These are phyloP conservation scores for Megathymus violae DNA, from an alignment of 1,140 invertebrate species.

Conservation along the genomic window DNA sequence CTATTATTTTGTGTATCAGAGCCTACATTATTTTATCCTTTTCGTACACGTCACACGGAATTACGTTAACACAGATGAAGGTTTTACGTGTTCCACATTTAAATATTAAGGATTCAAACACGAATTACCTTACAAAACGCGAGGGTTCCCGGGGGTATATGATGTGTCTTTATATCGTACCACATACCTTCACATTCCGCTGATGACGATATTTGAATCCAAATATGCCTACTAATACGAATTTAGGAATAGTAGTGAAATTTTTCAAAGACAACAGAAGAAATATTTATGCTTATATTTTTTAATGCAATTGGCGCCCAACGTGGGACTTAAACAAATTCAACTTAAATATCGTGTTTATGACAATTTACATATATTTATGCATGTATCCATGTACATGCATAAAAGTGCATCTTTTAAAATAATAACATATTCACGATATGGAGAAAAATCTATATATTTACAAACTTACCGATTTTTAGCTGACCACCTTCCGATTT, in stretches of 20 bases:
- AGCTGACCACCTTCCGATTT: background rate
- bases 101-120: constrained; percentile 42
- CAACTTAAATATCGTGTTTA: background rate
- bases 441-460: too few relatives aligned
- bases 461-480: constrained; percentile 17
- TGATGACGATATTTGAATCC: constrained; percentile 28
- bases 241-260: constrained; percentile 5
- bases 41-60: too few relatives aligned
- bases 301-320: constrained; percentile 50
- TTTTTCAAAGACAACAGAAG: background rate
- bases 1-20: too few relatives aligned
- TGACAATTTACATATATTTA: too few relatives aligned
- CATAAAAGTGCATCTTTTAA: too few relatives aligned
- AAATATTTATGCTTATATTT: too few relatives aligned
- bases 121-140: constrained; percentile 42
- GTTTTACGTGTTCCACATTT: constrained; percentile 44
- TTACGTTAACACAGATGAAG: constrained; percentile 29
- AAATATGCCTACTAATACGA: constrained; percentile 26
- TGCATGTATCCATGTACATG: too few relatives aligned
- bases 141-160: constrained; percentile 37
- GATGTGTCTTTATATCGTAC: constrained; percentile 17
- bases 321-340: constrained; percentile 21
- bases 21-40: too few relatives aligned
- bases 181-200: constrained; percentile 29
- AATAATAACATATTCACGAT: too few relatives aligned